Evolutionary conservation across 2,797 vertebrate species (phyloP).

Genomic region (Echeneis naucrates): DNA sequence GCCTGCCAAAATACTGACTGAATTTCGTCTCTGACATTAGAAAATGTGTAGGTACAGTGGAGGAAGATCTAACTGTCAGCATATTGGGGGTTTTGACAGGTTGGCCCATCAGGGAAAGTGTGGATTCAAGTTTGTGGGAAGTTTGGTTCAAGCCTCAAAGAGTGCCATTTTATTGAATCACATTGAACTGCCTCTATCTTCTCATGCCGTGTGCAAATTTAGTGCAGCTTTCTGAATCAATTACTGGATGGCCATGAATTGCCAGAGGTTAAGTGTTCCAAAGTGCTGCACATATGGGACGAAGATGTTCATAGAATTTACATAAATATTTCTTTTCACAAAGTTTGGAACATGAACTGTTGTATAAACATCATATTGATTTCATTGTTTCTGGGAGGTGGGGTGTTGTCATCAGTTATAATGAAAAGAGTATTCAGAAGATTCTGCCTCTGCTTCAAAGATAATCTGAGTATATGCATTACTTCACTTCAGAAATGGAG

Average conservation of each 20-base stretch:
- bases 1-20: constrained; percentile 38
- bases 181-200: background rate
- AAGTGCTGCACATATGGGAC: constrained; percentile 19
- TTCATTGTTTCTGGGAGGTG: constrained; percentile 26
- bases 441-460: constrained; percentile 37
- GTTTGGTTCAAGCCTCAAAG: background rate
- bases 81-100: constrained; percentile 1
- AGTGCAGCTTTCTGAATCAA: background rate
- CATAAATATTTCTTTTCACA: constrained; percentile 12
- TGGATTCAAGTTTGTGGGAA: background rate
- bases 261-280: constrained; percentile 13
- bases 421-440: constrained; percentile 59
- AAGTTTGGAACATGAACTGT: constrained; percentile 11
- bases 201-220: background rate
- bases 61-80: background rate
- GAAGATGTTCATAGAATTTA: background rate
- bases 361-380: constrained; percentile 15
- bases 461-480: constrained; percentile 40
- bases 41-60: background rate
- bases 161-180: background rate
- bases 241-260: background rate
- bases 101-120: background rate
- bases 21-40: constrained; percentile 25
- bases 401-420: constrained; percentile 60
- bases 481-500: constrained; percentile 39